Evolutionary conservation across 2,888 invertebrate genomes (phyloP).

Genomic region (Drosophila ochracea): DNA sequence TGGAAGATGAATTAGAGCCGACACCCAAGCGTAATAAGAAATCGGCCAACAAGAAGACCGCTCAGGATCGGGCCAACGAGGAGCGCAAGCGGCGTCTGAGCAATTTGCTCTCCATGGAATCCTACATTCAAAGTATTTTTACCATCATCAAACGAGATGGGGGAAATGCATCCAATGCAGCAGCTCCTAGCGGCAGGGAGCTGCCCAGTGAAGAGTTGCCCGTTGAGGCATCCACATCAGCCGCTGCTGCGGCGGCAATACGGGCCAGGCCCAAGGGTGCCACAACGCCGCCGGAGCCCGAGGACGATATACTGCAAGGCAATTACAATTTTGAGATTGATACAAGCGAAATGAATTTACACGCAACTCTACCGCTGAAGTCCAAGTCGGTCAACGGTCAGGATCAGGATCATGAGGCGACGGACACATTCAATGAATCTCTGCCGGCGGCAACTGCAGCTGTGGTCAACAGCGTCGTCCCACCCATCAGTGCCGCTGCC

Average conservation of each 20-base stretch:
- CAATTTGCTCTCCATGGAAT: conserved; percentile 83
- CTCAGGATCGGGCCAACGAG: conserved; percentile 81
- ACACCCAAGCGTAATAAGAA: conserved; percentile 69
- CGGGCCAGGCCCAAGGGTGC: conserved; percentile 54
- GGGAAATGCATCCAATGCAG: conserved; percentile 36
- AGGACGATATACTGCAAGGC: conserved; percentile 29
- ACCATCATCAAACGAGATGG: conserved; percentile 83
- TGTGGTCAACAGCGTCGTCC: conserved; percentile 26
- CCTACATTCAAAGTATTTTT: conserved; percentile 84
- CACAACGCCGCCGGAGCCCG: conserved; percentile 63
- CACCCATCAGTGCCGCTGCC: conserved; percentile 27
- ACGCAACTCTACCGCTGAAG: conserved; percentile 30
- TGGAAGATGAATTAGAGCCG: conserved; percentile 60
- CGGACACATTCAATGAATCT: conserved; percentile 30
- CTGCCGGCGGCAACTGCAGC: conserved; percentile 38
- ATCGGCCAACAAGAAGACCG: conserved; percentile 70
- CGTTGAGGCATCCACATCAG: conserved; percentile 67
- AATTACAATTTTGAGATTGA: conserved; percentile 54
- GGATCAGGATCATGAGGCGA: conserved; percentile 4
- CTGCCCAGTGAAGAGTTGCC: conserved; percentile 63
- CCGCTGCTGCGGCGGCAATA: conserved; percentile 58
- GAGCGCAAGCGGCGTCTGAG: conserved; percentile 83
- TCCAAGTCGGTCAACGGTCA: conserved; percentile 45
- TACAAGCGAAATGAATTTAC: conserved; percentile 38
- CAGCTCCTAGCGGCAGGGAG: conserved; percentile 34